Evolutionary conservation across 2,113 vertebrate genomes (phyloP).

Genomic region (Dascyllus trimaculatus): DNA sequence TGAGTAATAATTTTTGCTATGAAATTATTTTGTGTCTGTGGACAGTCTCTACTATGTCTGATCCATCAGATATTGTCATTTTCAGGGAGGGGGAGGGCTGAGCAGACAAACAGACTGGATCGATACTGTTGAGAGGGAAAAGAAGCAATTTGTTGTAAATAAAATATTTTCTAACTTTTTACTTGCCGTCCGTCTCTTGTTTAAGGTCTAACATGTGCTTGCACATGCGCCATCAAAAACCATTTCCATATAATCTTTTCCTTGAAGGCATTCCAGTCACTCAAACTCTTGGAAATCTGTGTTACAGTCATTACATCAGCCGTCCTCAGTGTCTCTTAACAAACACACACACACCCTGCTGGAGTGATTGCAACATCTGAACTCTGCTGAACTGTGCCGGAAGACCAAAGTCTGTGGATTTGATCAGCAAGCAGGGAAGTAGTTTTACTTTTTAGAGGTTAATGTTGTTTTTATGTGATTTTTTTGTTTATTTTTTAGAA

Average conservation of each 20-base stretch:
- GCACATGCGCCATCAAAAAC: not conserved
- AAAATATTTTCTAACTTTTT: slow-evolving; percentile 84
- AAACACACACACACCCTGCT: slow-evolving; percentile 77
- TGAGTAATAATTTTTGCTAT: slow-evolving; percentile 63
- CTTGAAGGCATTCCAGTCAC: slow-evolving; percentile 42
- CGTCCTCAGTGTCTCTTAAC: slow-evolving; percentile 62
- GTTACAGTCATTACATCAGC: slow-evolving; percentile 80
- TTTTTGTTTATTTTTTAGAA: not conserved
- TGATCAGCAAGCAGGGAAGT: slow-evolving; percentile 30
- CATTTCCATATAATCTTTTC: slow-evolving; percentile 19
- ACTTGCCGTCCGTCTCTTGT: slow-evolving; percentile 42
- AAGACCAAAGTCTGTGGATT: slow-evolving; percentile 57
- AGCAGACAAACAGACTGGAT: slow-evolving; percentile 35
- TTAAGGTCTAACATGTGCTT: not conserved
- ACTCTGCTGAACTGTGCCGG: slow-evolving; percentile 58
- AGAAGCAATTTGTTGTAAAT: slow-evolving; percentile 79
- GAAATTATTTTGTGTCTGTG: slow-evolving; percentile 58
- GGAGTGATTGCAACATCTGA: slow-evolving; percentile 65
- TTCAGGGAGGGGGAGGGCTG: not conserved
- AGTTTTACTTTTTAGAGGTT: slow-evolving; percentile 13
- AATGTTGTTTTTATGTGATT: not conserved
- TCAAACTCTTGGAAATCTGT: slow-evolving; percentile 61
- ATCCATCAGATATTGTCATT: slow-evolving; percentile 14
- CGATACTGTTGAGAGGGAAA: slow-evolving; percentile 1
- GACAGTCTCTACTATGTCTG: slow-evolving; percentile 45